A percentile compares a stretch with the other conserved stretches of the same genome.
Evolutionary conservation across 2,797 vertebrate genomes (phyloP).

Genomic region (Menidia menidia): DNA sequence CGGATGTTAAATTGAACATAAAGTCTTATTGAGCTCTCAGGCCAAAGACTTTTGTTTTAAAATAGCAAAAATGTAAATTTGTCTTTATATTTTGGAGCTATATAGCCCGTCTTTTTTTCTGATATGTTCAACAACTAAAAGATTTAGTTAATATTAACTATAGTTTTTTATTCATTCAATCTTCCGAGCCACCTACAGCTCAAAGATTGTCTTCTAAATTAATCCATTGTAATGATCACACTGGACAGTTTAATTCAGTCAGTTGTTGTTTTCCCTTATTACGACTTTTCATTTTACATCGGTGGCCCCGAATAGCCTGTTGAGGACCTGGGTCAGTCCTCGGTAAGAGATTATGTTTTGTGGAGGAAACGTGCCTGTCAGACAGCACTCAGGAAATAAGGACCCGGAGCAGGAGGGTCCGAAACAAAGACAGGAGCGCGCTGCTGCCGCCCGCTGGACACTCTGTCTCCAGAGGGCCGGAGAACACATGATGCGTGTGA

Average conservation of each 20-base stretch:
- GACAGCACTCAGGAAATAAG: neutral
- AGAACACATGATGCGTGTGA: neutral
- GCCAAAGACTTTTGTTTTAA: neutral
- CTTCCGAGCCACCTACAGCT: no score
- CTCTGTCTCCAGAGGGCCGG: constrained; percentile 18
- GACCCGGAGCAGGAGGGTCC: rapidly evolving
- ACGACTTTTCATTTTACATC: no score
- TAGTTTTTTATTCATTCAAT: neutral
- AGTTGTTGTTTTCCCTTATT: no score
- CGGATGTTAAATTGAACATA: no score
- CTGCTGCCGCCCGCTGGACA: constrained; percentile 76
- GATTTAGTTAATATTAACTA: no score
- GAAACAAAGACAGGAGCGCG: constrained; percentile 42
- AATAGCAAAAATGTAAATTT: neutral
- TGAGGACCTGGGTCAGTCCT: neutral
- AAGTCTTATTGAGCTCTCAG: neutral
- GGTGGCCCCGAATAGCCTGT: no score
- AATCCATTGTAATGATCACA: neutral
- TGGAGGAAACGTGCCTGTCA: constrained; percentile 22
- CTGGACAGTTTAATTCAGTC: neutral
- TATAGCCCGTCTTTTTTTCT: no score
- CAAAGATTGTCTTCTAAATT: neutral
- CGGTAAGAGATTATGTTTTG: neutral
- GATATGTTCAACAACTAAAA: no score
- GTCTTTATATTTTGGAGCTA: neutral